Evolutionary conservation across 2,797 vertebrate species (phyloP), one percentile per base, ranked within the genome.

Genomic region (Myoxocephalus aenaeus): DNA sequence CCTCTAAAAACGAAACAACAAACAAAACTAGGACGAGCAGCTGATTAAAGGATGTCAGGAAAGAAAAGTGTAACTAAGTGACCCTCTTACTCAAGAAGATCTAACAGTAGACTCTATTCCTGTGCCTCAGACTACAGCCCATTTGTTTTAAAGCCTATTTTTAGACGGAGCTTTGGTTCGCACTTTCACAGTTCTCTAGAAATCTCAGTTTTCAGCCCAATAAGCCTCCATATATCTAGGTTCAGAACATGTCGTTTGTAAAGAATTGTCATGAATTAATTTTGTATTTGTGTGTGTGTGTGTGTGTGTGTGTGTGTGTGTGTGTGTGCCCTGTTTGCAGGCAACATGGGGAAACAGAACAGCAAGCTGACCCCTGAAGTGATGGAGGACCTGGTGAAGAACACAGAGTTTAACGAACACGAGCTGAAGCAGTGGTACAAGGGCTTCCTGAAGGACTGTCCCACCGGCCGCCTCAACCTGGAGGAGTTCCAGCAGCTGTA

Each of bases 361-460:
- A 99, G 97, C 96, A 99, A 99, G 89, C 96, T 99, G 94, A 97
- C 97, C 89, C 97, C 97, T 13, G 97, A 98, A 92, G 97, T 97
- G 89, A 97, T 98, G 97, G 97, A 98, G 82, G 97, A 98, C 87
- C 95, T 98, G 94, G 97, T 98, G 94, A 98, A 97, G 95, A 98
- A 95, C 94, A 98, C 97, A n/a, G 97, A 98, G 92, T 98, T 98
- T 93, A 98, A 98, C 1, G 97, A 98, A 84, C 97, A 98, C 0
- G 97, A 98, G 90, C 96, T 98, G 84, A 98, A 98, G 94, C 97
- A 98, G 92, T 98, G 97, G 97, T 98, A 98, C 95, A 98, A 98
- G 90, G 97, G 97, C 38, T 98, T 98, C 92, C 96, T 98, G 92
- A 98, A 98, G 93, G 97, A 98, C 92, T 98, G 97, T 82, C 97